These are phyloP conservation scores for Drosophila sulfurigaster DNA, from an alignment of 1,140 invertebrate species.

Conservation along the genomic window DNA sequence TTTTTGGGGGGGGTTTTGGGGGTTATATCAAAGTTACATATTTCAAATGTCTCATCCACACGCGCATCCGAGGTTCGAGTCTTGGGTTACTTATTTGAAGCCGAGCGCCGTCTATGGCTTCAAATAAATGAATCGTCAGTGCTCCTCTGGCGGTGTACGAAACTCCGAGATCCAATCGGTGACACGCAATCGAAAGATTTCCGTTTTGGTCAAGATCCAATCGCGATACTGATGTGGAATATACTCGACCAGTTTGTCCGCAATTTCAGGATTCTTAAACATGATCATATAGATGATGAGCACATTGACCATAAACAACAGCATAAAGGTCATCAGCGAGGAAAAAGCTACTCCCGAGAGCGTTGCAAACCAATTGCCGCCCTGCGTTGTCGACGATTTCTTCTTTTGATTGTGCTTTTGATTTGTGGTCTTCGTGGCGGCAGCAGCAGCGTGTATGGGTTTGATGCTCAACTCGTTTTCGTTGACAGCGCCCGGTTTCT, in stretches of 20 bases:
- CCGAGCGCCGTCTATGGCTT: constrained; percentile 76
- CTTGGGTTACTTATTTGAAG: constrained; percentile 64
- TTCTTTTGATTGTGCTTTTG: constrained; percentile 72
- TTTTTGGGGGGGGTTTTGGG: background rate
- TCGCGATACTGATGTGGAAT: constrained; percentile 82
- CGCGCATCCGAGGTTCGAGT: constrained; percentile 67
- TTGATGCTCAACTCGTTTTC: constrained; percentile 74
- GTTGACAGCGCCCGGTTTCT: constrained; percentile 46
- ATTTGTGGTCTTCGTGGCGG: constrained; percentile 39
- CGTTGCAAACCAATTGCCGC: constrained; percentile 34
- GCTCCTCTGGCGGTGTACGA: constrained; percentile 79
- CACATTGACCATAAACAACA: constrained; percentile 73
- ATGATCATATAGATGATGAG: constrained; percentile 78
- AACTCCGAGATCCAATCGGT: constrained; percentile 83
- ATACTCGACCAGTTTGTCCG: constrained; percentile 75
- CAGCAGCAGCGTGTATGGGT: constrained; percentile 41
- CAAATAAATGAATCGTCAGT: constrained; percentile 85
- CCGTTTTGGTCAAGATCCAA: constrained; percentile 80
- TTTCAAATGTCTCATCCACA: constrained; percentile 45
- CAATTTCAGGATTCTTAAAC: constrained; percentile 83
- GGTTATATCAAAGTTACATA: constrained; percentile 35
- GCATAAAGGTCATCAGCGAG: constrained; percentile 71
- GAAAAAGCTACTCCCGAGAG: constrained; percentile 70
- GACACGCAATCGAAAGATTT: constrained; percentile 77
- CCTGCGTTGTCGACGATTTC: constrained; percentile 43